phyloP scores from a whole-genome alignment of 1,140 invertebrate genomes.

The Rhyzopertha dominica region DNA sequence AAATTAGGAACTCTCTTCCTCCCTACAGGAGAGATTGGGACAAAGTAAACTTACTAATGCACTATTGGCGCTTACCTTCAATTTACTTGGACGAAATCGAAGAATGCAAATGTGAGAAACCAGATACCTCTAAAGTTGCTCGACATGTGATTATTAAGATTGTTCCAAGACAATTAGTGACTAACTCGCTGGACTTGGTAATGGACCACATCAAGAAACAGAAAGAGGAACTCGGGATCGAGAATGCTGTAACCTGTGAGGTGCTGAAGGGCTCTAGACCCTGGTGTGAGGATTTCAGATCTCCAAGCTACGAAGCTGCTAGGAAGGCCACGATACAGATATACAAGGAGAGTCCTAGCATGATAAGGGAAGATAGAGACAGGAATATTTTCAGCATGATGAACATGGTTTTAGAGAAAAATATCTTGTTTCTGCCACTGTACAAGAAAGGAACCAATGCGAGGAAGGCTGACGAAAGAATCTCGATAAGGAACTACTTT shows the following conservation, averaged over 20 bases:
- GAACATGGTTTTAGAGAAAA: conserved; percentile 31
- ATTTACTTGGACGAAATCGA: conserved; percentile 34
- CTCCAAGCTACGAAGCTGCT: conserved; percentile 37
- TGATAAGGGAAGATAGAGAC: conserved; percentile 39
- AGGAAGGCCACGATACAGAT: conserved; percentile 39
- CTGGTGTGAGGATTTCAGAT: conserved; percentile 37
- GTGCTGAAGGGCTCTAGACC: conserved; percentile 28
- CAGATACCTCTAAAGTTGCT: conserved; percentile 33
- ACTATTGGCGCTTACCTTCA: conserved; percentile 40
- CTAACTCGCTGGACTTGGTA: conserved; percentile 21
- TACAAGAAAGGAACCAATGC: conserved; percentile 27
- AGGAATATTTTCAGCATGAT: conserved; percentile 33
- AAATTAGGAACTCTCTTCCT: conserved; percentile 35
- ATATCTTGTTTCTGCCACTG: conserved; percentile 37
- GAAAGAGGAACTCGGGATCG: conserved; percentile 31
- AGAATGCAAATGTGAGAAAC: conserved; percentile 38
- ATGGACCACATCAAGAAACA: conserved; percentile 30
- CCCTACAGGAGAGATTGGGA: conserved; percentile 35
- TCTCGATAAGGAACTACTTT: conserved; percentile 33
- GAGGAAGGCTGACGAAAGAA: conserved; percentile 38
- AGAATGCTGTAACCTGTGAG: conserved; percentile 34
- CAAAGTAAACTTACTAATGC: conserved; percentile 41
- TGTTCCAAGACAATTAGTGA: conserved; percentile 38
- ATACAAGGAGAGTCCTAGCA: conserved; percentile 42
- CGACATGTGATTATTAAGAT: conserved; percentile 39